Percentiles rank a stretch among this genome's conserved stretches.
phyloP scores from a whole-genome alignment of 2,113 vertebrate genomes.

The Meleagris gallopavo region DNA sequence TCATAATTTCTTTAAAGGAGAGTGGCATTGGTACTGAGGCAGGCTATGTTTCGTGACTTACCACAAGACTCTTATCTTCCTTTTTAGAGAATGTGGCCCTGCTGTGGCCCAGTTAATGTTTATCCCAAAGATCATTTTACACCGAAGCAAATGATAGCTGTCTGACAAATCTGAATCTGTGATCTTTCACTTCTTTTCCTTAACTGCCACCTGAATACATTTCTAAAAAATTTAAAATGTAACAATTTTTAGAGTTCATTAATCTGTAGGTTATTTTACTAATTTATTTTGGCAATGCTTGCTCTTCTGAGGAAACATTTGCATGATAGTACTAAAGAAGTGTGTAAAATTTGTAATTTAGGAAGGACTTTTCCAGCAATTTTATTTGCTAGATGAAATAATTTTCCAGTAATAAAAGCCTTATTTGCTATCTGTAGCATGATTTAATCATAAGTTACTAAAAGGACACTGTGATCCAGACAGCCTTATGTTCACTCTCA shows the following conservation, averaged over 20 bases:
- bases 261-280: neutral
- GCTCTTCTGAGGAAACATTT: conserved; percentile 45
- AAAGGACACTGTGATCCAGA: conserved; percentile 24
- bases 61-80: neutral
- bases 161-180: neutral
- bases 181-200: neutral
- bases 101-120: neutral
- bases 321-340: neutral
- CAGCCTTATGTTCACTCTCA: conserved; percentile 33
- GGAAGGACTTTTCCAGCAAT: conserved; percentile 14
- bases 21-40: neutral
- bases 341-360: conserved; percentile 45
- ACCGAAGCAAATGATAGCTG: neutral
- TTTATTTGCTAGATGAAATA: conserved; percentile 50
- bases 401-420: conserved; percentile 59
- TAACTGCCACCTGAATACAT: neutral
- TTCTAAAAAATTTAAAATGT: neutral
- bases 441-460: conserved; percentile 52
- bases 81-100: neutral
- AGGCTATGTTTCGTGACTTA: neutral
- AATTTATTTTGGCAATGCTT: neutral
- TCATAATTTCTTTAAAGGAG: neutral
- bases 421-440: conserved; percentile 55
- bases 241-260: conserved; percentile 19
- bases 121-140: neutral